Evolutionary conservation across 2,888 invertebrate species (phyloP).

Genomic region (Agrotis puta): DNA sequence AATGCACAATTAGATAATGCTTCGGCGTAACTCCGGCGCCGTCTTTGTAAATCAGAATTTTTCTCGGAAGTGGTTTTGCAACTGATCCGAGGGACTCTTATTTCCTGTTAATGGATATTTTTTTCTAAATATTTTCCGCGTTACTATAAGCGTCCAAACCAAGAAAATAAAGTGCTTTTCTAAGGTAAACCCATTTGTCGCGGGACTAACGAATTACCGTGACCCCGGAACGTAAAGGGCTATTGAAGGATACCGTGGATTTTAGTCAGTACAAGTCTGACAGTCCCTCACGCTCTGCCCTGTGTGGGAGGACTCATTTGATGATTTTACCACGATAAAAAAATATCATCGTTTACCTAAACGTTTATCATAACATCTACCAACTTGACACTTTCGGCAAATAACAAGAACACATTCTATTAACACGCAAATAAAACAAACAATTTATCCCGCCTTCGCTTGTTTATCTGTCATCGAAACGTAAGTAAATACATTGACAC

Average conservation of each 20-base stretch:
- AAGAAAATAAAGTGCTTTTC: background rate
- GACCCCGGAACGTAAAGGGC: no score
- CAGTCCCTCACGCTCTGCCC: no score
- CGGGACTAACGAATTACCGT: no score
- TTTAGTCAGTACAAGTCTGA: no score
- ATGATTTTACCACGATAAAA: no score
- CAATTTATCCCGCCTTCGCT: conserved; percentile 57
- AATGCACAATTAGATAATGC: conserved; percentile 27
- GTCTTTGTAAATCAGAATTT: background rate
- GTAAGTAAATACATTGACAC: conserved; percentile 47
- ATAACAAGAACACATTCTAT: conserved; percentile 47
- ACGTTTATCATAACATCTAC: background rate
- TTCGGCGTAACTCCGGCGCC: background rate
- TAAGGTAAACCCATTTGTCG: no score
- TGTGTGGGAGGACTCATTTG: no score
- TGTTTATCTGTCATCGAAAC: conserved; percentile 60
- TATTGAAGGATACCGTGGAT: no score
- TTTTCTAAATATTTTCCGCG: background rate
- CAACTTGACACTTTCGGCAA: conserved; percentile 9
- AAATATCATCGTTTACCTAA: no score
- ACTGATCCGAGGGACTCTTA: background rate
- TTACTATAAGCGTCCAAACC: background rate
- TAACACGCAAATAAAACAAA: conserved; percentile 60
- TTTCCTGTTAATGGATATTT: background rate
- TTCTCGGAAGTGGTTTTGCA: background rate